Conservation (phyloP, 2,888 invertebrate species). For the Dicyrtomina minuta region DNA sequence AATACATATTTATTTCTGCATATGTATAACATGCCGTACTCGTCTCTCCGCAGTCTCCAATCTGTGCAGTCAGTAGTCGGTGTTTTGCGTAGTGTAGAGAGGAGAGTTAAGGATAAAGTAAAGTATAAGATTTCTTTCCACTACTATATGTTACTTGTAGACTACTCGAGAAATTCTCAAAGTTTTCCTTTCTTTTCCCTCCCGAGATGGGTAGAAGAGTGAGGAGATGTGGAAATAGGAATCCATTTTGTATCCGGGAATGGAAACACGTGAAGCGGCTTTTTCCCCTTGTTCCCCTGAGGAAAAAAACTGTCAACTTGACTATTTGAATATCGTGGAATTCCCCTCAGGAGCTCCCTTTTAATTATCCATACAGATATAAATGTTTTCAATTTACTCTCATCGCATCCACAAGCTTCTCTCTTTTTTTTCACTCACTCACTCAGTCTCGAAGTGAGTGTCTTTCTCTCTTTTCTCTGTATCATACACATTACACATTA, state of each 20-base stretch:
- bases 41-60: too few relatives aligned
- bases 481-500: constrained; percentile 27
- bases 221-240: constrained; percentile 25
- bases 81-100: too few relatives aligned
- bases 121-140: constrained; percentile 2
- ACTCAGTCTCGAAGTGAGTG: not conserved
- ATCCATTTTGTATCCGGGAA: constrained; percentile 42
- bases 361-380: constrained; percentile 49
- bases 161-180: not conserved
- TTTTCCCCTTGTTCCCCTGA: constrained; percentile 40
- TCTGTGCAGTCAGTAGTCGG: too few relatives aligned
- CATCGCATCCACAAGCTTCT: constrained; percentile 21
- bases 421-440: constrained; percentile 9
- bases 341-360: constrained; percentile 47
- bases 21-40: not conserved
- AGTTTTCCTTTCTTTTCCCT: not conserved
- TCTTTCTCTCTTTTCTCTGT: constrained; percentile 1
- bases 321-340: constrained; percentile 51
- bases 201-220: not conserved
- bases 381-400: constrained; percentile 51
- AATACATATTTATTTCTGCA: not conserved
- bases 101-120: not conserved
- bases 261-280: constrained; percentile 33
- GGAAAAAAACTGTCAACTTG: constrained; percentile 52
- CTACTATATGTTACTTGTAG: not conserved